Percentiles rank a stretch among this genome's conserved stretches.
Conservation (phyloP, 2,113 vertebrate species). For the Seriola dumerili region DNA sequence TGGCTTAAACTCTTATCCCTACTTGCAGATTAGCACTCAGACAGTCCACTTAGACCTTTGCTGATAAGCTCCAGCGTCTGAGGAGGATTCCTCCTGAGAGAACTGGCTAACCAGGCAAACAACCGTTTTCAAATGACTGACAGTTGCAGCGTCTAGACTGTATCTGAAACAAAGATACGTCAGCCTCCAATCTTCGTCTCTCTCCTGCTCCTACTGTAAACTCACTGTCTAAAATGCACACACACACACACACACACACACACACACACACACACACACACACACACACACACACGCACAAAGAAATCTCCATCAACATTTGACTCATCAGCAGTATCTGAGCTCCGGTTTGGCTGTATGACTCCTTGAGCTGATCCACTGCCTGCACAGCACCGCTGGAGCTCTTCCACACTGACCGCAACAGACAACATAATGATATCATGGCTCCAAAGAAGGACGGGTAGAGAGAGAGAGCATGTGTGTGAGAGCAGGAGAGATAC, state of each 20-base stretch:
- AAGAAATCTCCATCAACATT: conserved; percentile 31
- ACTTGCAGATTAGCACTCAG: conserved; percentile 45
- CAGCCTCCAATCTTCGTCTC: not conserved
- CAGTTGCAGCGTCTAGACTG: not conserved
- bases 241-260: conserved; percentile 11
- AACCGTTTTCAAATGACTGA: not conserved
- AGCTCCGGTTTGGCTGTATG: conserved; percentile 23
- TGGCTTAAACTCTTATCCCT: conserved; percentile 33
- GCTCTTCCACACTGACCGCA: not conserved
- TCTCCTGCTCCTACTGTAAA: conserved; percentile 15
- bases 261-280: conserved; percentile 9
- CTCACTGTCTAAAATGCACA: conserved; percentile 13
- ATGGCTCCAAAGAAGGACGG: not conserved
- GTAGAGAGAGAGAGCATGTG: not conserved
- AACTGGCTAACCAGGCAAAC: not conserved
- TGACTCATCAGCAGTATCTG: conserved; percentile 37
- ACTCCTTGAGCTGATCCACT: conserved; percentile 12
- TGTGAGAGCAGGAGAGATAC: conserved; percentile 21
- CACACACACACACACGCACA: conserved; percentile 8
- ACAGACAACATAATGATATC: conserved; percentile 36
- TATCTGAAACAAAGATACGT: not conserved
- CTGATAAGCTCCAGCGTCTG: conserved; percentile 42
- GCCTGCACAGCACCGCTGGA: conserved; percentile 5
- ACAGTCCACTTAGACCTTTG: conserved; percentile 51
- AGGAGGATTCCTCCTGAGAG: not conserved